Conservation (phyloP, 2,113 vertebrate genomes). For the Ictalurus punctatus region DNA sequence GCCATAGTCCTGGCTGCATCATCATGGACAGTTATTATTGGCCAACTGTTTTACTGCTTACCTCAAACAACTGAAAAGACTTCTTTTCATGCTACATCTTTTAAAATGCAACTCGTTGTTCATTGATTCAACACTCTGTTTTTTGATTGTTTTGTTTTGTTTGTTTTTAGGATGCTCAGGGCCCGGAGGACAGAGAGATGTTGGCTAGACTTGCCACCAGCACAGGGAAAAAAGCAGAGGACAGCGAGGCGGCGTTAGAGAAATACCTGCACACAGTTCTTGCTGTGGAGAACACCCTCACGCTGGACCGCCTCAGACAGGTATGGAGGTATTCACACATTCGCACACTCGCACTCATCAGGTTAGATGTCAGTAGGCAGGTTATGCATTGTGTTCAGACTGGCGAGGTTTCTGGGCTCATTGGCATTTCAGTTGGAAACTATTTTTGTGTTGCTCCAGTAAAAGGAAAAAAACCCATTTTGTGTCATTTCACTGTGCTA, state of each 20-base stretch:
- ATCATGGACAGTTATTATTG: neutral
- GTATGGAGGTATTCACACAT: slow-evolving; percentile 64
- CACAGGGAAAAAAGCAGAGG: slow-evolving; percentile 80
- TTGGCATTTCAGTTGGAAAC: neutral
- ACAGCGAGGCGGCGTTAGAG: slow-evolving; percentile 89
- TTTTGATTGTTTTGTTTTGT: neutral
- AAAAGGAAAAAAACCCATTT: neutral
- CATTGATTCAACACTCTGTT: neutral
- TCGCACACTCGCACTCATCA: neutral
- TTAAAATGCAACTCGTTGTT: neutral
- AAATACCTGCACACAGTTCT: slow-evolving; percentile 93
- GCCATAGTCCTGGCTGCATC: neutral
- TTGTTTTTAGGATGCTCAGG: slow-evolving; percentile 82
- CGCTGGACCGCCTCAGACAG: slow-evolving; percentile 91
- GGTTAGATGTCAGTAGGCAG: neutral
- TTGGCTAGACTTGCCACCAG: slow-evolving; percentile 87
- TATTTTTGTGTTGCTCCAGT: neutral
- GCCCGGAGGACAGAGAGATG: slow-evolving; percentile 89
- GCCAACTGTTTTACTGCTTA: neutral
- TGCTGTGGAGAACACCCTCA: slow-evolving; percentile 94
- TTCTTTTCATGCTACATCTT: neutral
- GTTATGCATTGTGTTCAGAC: neutral
- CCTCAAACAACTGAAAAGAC: neutral
- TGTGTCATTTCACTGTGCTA: neutral
- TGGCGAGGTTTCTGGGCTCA: neutral